These are phyloP conservation scores for Anoura caudifer DNA, from an alignment of 2,113 vertebrate species.

Conservation along the genomic window DNA sequence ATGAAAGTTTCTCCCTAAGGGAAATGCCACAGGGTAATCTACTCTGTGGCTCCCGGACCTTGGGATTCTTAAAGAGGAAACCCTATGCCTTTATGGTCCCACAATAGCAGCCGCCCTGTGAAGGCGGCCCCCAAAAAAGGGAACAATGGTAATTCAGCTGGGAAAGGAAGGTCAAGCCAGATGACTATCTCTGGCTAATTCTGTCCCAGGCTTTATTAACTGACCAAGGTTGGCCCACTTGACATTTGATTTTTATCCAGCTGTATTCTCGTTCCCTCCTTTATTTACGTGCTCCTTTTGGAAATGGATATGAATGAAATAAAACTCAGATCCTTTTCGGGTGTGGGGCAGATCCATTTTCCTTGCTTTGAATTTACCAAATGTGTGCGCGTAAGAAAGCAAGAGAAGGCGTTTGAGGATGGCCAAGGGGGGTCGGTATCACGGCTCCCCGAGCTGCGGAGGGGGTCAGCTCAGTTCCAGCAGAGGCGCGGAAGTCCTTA, in stretches of 20 bases:
- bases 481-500: neutral
- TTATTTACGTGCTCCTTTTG: constrained; percentile 5
- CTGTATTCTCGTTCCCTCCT: neutral
- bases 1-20: neutral
- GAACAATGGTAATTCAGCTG: neutral
- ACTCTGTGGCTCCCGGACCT: neutral
- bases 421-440: neutral
- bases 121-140: neutral
- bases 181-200: constrained; percentile 40
- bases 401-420: neutral
- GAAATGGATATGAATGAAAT: constrained; percentile 30
- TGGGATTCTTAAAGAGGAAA: constrained; percentile 44
- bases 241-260: constrained; percentile 25
- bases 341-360: neutral
- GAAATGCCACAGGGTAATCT: neutral
- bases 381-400: neutral
- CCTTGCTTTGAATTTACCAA: constrained; percentile 20
- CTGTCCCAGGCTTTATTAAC: constrained; percentile 32
- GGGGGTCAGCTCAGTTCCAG: neutral
- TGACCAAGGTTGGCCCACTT: neutral
- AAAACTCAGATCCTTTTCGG: constrained; percentile 3
- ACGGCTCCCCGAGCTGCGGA: neutral
- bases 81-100: neutral
- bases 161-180: constrained; percentile 33
- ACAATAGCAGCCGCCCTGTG: neutral